A percentile compares a stretch with the other conserved stretches of the same genome.
Evolutionary conservation across 2,888 invertebrate genomes (phyloP).

Genomic region (Blera fallax): DNA sequence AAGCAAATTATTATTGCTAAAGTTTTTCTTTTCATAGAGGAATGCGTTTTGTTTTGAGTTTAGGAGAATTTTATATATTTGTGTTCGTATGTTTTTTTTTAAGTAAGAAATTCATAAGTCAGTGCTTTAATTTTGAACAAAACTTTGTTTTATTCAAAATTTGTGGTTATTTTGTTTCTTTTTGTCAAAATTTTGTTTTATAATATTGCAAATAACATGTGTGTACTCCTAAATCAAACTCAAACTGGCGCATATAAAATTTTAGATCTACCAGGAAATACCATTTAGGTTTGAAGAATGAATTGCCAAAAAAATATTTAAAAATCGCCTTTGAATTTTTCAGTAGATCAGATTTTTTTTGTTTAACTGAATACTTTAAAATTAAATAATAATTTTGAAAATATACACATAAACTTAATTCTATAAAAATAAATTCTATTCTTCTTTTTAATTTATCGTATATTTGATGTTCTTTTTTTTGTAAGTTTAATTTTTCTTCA

Average conservation of each 20-base stretch:
- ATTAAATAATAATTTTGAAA: not conserved
- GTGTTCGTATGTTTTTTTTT: not conserved
- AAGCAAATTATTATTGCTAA: constrained; percentile 49
- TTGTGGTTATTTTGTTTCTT: not conserved
- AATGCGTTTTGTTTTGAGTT: constrained; percentile 47
- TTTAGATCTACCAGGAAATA: not conserved
- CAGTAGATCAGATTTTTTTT: not conserved
- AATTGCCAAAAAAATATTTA: not conserved
- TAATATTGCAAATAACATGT: not conserved
- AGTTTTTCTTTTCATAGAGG: constrained; percentile 37
- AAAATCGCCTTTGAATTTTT: not conserved
- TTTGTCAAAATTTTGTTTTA: not conserved
- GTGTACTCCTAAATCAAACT: constrained; percentile 2
- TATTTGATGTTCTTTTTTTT: not conserved
- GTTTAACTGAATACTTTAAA: not conserved
- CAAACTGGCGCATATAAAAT: not conserved
- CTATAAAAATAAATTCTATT: constrained; percentile 38
- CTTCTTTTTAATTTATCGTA: not conserved
- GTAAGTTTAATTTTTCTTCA: not conserved
- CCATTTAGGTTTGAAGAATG: not conserved
- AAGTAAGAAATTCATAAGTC: constrained; percentile 29
- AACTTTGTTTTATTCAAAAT: constrained; percentile 46
- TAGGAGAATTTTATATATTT: constrained; percentile 15
- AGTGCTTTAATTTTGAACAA: constrained; percentile 32
- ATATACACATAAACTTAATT: constrained; percentile 36